A percentile compares a stretch with the other conserved stretches of the same genome.
Conservation (phyloP, 2,888 invertebrate genomes). For the Deilephila porcellus region DNA sequence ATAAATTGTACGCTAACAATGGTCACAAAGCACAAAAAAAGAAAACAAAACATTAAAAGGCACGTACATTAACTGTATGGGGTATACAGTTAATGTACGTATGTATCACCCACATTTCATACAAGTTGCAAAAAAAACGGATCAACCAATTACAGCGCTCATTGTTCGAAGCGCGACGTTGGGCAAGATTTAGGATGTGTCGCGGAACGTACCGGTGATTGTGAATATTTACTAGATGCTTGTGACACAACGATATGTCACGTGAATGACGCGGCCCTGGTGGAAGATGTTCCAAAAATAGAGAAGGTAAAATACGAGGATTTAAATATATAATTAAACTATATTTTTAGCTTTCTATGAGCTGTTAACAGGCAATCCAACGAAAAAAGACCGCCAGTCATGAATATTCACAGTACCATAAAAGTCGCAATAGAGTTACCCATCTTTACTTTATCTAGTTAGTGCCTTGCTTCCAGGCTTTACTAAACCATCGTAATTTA, state of each 20-base stretch:
- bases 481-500: no score
- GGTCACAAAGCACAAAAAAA: background rate
- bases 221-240: background rate
- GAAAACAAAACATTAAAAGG: background rate
- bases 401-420: no score
- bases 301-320: background rate
- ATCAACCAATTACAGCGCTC: constrained; percentile 18
- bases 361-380: no score
- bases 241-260: background rate
- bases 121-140: constrained; percentile 25
- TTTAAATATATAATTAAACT: no score
- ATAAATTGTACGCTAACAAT: background rate
- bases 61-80: constrained; percentile 19
- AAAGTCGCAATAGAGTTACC: no score
- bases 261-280: background rate
- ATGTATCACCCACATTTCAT: constrained; percentile 21
- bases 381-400: no score
- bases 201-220: constrained; percentile 40
- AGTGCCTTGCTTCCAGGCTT: no score
- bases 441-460: no score
- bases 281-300: background rate
- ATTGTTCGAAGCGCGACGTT: constrained; percentile 26
- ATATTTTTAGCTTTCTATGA: no score
- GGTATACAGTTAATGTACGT: no score
- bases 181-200: constrained; percentile 57